These are phyloP conservation scores for Actenoides lindsayi DNA, from an alignment of 2,113 vertebrate genomes.

Conservation along the genomic window DNA sequence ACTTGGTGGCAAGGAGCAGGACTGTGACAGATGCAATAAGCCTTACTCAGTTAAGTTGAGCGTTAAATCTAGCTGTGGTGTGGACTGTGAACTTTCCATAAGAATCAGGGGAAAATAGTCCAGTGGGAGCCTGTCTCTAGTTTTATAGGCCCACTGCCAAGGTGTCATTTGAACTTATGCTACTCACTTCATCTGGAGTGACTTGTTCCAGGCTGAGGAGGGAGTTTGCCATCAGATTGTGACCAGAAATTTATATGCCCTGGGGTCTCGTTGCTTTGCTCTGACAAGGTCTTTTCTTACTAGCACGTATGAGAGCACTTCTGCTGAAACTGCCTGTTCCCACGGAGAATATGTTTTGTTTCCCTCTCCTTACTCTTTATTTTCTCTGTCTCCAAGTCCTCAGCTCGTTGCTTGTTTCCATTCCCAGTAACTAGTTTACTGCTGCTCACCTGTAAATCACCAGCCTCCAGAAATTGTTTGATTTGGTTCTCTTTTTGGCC, in stretches of 20 bases:
- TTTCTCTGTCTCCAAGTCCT: not conserved
- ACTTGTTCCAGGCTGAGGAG: not conserved
- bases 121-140: not conserved
- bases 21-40: not conserved
- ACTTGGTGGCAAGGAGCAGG: not conserved
- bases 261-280: not conserved
- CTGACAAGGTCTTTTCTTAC: not conserved
- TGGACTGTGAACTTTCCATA: not conserved
- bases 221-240: accelerated
- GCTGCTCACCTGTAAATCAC: not conserved
- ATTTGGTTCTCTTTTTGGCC: not conserved
- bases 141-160: not conserved
- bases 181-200: not conserved
- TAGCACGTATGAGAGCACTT: not conserved
- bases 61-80: not conserved
- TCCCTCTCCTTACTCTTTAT: not conserved
- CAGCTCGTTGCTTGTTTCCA: not conserved
- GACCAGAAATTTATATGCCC: not conserved
- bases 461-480: not conserved
- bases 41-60: not conserved
- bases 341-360: accelerated
- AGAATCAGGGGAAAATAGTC: not conserved
- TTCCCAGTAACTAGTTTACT: not conserved
- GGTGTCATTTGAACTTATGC: not conserved
- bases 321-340: not conserved